Base-by-base conservation (phyloP, 2,888 invertebrate species). In the Oxyteleia sp. region DNA sequence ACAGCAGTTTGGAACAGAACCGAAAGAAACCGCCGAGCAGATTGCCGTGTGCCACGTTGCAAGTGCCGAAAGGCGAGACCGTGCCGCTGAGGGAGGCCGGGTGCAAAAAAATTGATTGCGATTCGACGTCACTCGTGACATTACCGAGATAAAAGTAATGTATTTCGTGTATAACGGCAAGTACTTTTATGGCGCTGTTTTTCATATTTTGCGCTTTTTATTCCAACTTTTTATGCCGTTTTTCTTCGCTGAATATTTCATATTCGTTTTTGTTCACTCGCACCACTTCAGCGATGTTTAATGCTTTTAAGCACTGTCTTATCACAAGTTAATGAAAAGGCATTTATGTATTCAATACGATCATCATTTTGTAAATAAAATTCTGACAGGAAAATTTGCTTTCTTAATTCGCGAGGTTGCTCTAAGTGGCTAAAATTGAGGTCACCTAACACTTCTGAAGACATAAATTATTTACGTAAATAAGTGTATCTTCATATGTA, bases 71-170 rank as follows among this genome's bases (percentile, higher is more conserved):
- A 75, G 45, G 78, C 82, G 84, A 84, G 84, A 87, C 84, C 49
- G 82, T 82, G 85, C 35, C 20, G 2, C 13, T 35, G 69, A 85
- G 85, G 86, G 82, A 86, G 86, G 86, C 18, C 26, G 87, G 84
- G 18, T 41, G 41, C n/a, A 90, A 91, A 90, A 26, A 91, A 91
- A 91, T 91, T 90, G 89, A 91, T 91, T 91, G 91, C 90, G 88
- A 90, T 91, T 89, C 91, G 88, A 90, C 91, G 89, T 90, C 90
- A 89, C 88, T 90, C 88, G 87, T 86, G 84, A 85, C 87, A 88
- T 87, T 88, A 87, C 85, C 88, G 87, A 88, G 89, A 90, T 90
- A 90, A 91, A 91, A 91, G 88, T 90, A 90, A 90, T 91, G 89
- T 89, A 89, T 89, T 90, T 89, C 89, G 89, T 88, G 88, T 89